These are phyloP conservation scores for Glyptemys insculpta DNA, from an alignment of 2,797 vertebrate genomes.

Conservation along the genomic window DNA sequence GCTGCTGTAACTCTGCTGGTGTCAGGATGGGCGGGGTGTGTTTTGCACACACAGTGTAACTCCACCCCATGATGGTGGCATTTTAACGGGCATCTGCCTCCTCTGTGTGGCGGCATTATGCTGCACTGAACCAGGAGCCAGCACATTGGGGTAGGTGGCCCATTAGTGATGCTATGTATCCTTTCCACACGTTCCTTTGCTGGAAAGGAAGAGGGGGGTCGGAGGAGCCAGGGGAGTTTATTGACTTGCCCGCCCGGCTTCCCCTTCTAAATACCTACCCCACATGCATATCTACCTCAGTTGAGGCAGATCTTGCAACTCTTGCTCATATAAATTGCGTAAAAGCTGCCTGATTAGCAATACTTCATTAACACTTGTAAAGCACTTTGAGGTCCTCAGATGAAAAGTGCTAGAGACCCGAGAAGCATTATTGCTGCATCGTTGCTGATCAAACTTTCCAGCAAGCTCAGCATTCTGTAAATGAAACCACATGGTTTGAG, in stretches of 20 bases:
- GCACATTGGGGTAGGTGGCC: background rate
- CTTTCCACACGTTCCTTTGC: background rate
- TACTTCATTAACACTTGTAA: background rate
- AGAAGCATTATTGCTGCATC: slow-evolving; percentile 11
- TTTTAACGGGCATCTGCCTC: background rate
- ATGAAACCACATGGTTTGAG: background rate
- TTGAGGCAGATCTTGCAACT: background rate
- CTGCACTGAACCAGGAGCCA: background rate
- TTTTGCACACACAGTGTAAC: background rate
- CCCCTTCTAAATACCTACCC: background rate
- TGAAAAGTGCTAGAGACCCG: background rate
- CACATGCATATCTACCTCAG: background rate
- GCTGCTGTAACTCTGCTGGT: background rate
- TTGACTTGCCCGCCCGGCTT: background rate
- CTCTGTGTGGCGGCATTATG: background rate
- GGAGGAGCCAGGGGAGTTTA: background rate
- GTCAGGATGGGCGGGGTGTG: background rate
- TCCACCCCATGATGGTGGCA: background rate
- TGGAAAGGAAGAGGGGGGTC: background rate
- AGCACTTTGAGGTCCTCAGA: slow-evolving; percentile 1
- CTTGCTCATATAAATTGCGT: background rate
- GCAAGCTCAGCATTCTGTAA: slow-evolving; percentile 66
- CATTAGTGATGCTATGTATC: background rate
- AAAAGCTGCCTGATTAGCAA: background rate
- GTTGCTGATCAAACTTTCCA: slow-evolving; percentile 62